Conservation (phyloP, 2,888 invertebrate species). For the Macaria notata region DNA sequence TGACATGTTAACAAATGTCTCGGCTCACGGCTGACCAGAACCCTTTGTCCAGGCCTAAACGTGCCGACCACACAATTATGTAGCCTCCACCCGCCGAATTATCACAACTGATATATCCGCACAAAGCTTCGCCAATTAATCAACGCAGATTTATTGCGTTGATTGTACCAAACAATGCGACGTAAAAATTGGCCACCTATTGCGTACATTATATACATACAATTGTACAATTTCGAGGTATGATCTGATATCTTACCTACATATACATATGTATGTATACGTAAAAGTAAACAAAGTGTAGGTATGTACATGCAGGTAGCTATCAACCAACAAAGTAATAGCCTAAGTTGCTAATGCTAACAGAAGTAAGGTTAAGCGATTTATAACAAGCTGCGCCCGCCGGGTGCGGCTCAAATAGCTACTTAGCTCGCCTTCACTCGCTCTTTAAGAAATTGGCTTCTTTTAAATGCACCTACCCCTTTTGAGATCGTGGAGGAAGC, state of each 20-base stretch:
- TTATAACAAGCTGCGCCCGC: slow-evolving; percentile 15
- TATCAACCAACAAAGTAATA: too few species aligned
- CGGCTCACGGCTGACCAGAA: slow-evolving; percentile 11
- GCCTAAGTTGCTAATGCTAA: neutral
- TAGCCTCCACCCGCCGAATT: slow-evolving; percentile 10
- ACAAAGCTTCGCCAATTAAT: slow-evolving; percentile 13
- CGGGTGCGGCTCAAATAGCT: slow-evolving; percentile 16
- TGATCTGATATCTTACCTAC: too few species aligned
- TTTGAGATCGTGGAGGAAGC: neutral
- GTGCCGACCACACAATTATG: slow-evolving; percentile 10
- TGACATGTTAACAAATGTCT: slow-evolving; percentile 20
- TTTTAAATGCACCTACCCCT: slow-evolving; percentile 8
- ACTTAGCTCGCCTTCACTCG: slow-evolving; percentile 11
- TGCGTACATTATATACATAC: too few species aligned
- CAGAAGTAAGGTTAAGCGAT: slow-evolving; percentile 19
- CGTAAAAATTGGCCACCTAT: neutral
- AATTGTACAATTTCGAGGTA: too few species aligned
- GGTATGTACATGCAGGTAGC: too few species aligned
- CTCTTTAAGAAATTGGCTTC: slow-evolving; percentile 19
- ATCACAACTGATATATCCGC: slow-evolving; percentile 13
- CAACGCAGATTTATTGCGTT: slow-evolving; percentile 9
- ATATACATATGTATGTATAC: too few species aligned
- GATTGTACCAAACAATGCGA: slow-evolving; percentile 4
- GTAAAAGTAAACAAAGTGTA: too few species aligned
- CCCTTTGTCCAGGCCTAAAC: slow-evolving; percentile 14